These are phyloP conservation scores for Dendrolimus houi DNA, from an alignment of 2,888 invertebrate species.

Conservation along the genomic window DNA sequence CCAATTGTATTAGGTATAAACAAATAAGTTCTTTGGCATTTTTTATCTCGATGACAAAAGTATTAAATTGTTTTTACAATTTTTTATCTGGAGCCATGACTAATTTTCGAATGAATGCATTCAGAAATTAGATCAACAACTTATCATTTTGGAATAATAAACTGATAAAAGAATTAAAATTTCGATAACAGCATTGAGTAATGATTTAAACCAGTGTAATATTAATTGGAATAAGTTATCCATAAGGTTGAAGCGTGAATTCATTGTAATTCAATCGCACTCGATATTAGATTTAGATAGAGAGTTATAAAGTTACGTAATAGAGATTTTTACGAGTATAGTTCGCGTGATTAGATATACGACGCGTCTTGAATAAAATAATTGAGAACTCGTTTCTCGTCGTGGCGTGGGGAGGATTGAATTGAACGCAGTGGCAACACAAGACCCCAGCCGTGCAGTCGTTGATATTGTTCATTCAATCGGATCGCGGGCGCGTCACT, in stretches of 20 bases:
- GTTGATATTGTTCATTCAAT: conserved; percentile 34
- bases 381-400: conserved; percentile 37
- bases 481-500: conserved; percentile 28
- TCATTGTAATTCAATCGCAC: neutral
- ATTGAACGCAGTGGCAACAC: conserved; percentile 63
- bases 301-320: conserved; percentile 29
- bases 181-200: neutral
- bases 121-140: neutral
- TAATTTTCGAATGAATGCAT: neutral
- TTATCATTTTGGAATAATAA: neutral
- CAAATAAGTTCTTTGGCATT: too few relatives aligned
- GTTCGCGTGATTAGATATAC: conserved; percentile 26
- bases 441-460: conserved; percentile 52
- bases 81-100: neutral
- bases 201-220: neutral
- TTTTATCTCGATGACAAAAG: neutral
- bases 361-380: conserved; percentile 31
- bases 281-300: conserved; percentile 18
- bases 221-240: neutral
- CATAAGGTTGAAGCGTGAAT: neutral
- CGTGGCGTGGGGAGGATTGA: conserved; percentile 32
- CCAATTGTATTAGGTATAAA: too few relatives aligned
- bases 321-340: conserved; percentile 20
- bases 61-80: neutral
- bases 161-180: neutral